These are phyloP conservation scores for Penaeus indicus DNA, from an alignment of 1,140 invertebrate species.

Conservation along the genomic window DNA sequence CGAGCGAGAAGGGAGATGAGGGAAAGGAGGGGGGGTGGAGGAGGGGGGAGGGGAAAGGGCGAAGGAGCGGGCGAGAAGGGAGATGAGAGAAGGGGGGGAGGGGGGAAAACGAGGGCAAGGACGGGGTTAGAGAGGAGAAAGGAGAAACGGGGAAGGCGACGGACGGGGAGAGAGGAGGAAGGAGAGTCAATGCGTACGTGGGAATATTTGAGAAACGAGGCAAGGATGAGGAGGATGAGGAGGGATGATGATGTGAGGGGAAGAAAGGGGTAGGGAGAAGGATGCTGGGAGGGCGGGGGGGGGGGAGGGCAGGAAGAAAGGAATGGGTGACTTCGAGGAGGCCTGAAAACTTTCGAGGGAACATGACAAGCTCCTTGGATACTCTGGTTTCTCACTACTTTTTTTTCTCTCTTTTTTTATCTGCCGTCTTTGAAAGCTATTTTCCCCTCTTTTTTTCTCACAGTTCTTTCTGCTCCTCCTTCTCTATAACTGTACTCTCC, in stretches of 20 bases:
- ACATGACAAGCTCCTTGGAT: too few species aligned
- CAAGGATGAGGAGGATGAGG: neutral
- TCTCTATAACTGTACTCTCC: too few species aligned
- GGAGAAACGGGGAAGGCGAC: neutral
- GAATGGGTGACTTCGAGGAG: neutral
- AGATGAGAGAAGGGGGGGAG: neutral
- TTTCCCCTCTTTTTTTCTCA: too few species aligned
- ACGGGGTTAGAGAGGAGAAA: neutral
- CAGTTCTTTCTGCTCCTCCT: too few species aligned
- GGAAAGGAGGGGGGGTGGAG: neutral
- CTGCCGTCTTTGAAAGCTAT: too few species aligned
- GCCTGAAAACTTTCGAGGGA: too few species aligned
- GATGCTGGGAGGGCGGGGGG: neutral
- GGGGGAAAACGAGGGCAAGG: neutral
- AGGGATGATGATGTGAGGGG: neutral
- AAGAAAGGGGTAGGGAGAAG: neutral
- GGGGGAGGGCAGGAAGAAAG: neutral
- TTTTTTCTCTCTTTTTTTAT: too few species aligned
- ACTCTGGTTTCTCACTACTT: too few species aligned
- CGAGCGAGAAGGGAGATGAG: neutral
- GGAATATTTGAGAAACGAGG: neutral
- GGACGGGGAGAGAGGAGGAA: neutral
- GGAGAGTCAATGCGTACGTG: neutral
- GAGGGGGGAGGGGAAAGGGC: neutral
- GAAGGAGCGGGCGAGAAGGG: neutral